These are phyloP conservation scores for Brachionus asplanchnoidis DNA, from an alignment of 1,140 invertebrate genomes.

Conservation along the genomic window DNA sequence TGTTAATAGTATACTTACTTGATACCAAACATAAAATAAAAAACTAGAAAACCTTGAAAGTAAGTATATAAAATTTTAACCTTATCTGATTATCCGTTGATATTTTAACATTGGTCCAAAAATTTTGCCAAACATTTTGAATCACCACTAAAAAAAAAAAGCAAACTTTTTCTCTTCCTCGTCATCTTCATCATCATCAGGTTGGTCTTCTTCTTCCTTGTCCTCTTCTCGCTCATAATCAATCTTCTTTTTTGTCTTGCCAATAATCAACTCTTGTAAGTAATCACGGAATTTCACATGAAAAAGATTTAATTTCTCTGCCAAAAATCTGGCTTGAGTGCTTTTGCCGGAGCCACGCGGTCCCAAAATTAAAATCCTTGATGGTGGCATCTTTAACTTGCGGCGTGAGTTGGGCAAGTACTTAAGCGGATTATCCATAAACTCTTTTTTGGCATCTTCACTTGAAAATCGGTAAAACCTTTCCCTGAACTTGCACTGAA, in stretches of 20 bases:
- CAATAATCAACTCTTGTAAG: slow-evolving; percentile 56
- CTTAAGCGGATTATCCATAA: slow-evolving; percentile 49
- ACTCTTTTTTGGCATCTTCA: slow-evolving; percentile 51
- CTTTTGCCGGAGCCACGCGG: slow-evolving; percentile 54
- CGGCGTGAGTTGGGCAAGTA: slow-evolving; percentile 45
- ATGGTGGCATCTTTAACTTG: slow-evolving; percentile 47
- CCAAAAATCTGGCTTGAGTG: slow-evolving; percentile 52
- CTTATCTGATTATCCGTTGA: too few relatives aligned
- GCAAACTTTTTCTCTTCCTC: slow-evolving; percentile 33
- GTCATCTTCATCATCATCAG: slow-evolving; percentile 36
- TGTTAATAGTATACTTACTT: too few relatives aligned
- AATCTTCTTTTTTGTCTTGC: slow-evolving; percentile 55
- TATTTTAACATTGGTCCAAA: too few relatives aligned
- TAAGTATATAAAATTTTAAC: too few relatives aligned
- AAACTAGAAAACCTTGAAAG: too few relatives aligned
- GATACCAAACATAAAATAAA: too few relatives aligned
- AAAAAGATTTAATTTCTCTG: slow-evolving; percentile 54
- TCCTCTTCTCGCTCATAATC: slow-evolving; percentile 54
- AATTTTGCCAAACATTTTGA: too few relatives aligned
- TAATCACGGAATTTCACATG: slow-evolving; percentile 56
- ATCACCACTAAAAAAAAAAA: too few relatives aligned
- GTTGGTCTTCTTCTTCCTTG: slow-evolving; percentile 46
- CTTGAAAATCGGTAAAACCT: slow-evolving; percentile 55
- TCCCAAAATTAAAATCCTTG: slow-evolving; percentile 53
- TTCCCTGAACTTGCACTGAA: slow-evolving; percentile 52